Evolutionary conservation across 2,888 invertebrate species (phyloP).

Genomic region (Apeira syringaria): DNA sequence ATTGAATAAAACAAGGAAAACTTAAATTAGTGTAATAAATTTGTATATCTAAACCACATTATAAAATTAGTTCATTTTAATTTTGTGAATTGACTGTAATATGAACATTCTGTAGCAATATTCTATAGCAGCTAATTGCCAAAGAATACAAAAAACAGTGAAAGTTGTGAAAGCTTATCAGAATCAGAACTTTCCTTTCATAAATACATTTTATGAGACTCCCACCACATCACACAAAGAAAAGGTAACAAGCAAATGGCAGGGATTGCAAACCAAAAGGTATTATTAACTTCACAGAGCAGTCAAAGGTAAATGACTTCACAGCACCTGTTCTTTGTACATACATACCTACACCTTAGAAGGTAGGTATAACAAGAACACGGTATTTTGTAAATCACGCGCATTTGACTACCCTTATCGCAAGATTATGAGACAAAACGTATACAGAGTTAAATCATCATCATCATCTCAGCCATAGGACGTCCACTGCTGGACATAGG

Average conservation of each 20-base stretch:
- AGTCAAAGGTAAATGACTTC: constrained; percentile 79
- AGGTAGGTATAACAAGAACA: constrained; percentile 30
- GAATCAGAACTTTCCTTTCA: constrained; percentile 52
- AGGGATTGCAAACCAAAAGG: constrained; percentile 57
- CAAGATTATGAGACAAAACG: constrained; percentile 49
- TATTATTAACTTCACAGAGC: constrained; percentile 64
- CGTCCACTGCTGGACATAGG: no score
- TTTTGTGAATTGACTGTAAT: no score
- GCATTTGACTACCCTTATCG: constrained; percentile 26
- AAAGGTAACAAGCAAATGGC: constrained; percentile 50
- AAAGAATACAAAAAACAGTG: constrained; percentile 47
- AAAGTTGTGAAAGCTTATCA: constrained; percentile 72
- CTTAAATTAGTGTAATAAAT: no score
- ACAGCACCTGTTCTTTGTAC: constrained; percentile 77
- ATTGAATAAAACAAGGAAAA: no score
- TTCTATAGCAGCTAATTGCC: constrained; percentile 3
- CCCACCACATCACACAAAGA: constrained; percentile 36
- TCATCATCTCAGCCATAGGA: no score
- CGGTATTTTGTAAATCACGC: constrained; percentile 30
- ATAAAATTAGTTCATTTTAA: no score
- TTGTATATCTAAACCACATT: no score
- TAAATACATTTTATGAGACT: constrained; percentile 26
- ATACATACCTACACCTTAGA: constrained; percentile 38
- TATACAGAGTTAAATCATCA: constrained; percentile 25
- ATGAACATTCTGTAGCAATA: background rate